Conservation (phyloP, 2,888 invertebrate species). For the Scaptomyza parva region DNA sequence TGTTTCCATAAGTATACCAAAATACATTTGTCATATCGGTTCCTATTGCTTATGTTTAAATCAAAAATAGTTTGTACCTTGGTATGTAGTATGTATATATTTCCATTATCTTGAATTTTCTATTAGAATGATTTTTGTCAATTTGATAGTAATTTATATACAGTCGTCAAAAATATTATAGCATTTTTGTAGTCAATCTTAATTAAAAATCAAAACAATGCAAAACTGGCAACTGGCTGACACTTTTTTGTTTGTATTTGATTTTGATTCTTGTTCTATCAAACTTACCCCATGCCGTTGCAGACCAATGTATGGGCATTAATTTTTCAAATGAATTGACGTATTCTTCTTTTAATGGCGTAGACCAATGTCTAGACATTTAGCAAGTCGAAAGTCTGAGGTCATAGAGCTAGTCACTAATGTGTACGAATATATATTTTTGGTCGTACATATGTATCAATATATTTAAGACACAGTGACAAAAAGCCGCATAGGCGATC, state of each 20-base stretch:
- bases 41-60: not conserved
- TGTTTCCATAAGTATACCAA: conserved; percentile 23
- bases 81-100: too few relatives aligned
- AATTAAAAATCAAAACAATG: conserved; percentile 23
- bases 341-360: conserved; percentile 59
- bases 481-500: conserved; percentile 22
- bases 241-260: conserved; percentile 17
- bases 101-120: too few relatives aligned
- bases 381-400: conserved; percentile 64
- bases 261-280: conserved; percentile 1
- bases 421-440: conserved; percentile 14
- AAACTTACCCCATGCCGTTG: conserved; percentile 45
- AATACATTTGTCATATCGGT: not conserved
- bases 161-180: not conserved
- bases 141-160: not conserved
- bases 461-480: conserved; percentile 32
- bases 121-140: too few relatives aligned
- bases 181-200: not conserved
- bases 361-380: conserved; percentile 74
- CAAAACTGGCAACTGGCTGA: conserved; percentile 30
- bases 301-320: conserved; percentile 48
- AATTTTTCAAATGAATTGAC: conserved; percentile 59
- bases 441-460: conserved; percentile 6
- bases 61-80: too few relatives aligned
- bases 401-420: conserved; percentile 63